Conservation (phyloP, 1,140 invertebrate genomes). For the Bombus breviceps region DNA sequence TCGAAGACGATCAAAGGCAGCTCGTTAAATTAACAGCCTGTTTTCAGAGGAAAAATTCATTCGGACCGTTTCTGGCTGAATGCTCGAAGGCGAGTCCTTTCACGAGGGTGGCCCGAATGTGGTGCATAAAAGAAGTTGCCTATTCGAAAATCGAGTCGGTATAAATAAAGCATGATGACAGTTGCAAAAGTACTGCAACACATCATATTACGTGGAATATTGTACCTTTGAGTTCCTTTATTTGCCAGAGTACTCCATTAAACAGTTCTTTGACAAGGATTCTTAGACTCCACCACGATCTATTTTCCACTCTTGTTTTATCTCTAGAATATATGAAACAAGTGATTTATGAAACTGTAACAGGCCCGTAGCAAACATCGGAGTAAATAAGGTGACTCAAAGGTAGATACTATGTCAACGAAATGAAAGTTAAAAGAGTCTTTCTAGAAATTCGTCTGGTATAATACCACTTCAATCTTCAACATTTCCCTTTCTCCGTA, state of each 20-base stretch:
- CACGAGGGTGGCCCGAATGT: neutral
- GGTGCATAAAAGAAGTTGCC: neutral
- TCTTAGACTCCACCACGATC: neutral
- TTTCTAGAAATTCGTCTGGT: neutral
- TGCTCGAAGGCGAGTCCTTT: neutral
- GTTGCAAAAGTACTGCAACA: neutral
- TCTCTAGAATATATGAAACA: neutral
- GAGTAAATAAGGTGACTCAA: neutral
- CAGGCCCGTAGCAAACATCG: neutral
- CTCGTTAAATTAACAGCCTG: slow-evolving; percentile 55
- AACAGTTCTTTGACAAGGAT: neutral
- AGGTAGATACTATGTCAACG: neutral
- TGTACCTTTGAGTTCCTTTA: neutral
- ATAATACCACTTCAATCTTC: neutral
- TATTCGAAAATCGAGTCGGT: neutral
- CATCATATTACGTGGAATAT: neutral
- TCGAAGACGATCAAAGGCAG: slow-evolving; percentile 56
- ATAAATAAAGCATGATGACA: neutral
- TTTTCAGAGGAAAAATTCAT: slow-evolving; percentile 54
- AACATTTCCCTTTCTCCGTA: too few species aligned
- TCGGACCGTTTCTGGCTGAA: neutral
- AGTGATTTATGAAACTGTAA: neutral
- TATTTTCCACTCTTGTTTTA: neutral
- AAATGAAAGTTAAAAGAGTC: neutral
- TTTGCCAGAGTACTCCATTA: neutral